Evolutionary conservation across 1,140 invertebrate species (phyloP).

Genomic region (Branchinecta lindahli): DNA sequence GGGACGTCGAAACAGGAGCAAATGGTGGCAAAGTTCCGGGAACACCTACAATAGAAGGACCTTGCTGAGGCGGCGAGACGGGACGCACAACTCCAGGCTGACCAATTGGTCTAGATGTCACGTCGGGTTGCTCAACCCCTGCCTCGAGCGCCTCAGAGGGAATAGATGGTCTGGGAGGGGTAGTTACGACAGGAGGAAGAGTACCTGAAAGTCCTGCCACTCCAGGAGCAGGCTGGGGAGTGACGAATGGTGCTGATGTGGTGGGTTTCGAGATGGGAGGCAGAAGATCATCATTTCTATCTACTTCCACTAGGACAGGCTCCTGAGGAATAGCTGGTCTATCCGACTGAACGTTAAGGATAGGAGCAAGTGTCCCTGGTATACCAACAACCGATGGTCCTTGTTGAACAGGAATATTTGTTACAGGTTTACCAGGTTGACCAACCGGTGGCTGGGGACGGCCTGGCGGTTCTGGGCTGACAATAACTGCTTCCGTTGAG

Average conservation of each 20-base stretch:
- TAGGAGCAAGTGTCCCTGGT: not conserved
- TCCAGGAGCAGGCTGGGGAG: not conserved
- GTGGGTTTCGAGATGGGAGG: not conserved
- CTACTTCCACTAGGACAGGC: not conserved
- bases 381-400: not conserved
- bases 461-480: not conserved
- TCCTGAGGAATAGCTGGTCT: not conserved
- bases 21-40: not conserved
- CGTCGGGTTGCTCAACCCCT: not conserved
- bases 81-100: not conserved
- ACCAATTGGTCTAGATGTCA: not conserved
- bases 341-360: not conserved
- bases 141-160: not conserved
- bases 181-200: not conserved
- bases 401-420: not conserved
- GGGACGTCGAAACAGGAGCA: not conserved
- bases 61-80: not conserved
- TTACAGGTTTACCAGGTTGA: not conserved
- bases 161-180: not conserved
- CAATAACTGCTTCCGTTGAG: not conserved
- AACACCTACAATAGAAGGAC: not conserved
- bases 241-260: not conserved
- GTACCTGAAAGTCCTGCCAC: not conserved
- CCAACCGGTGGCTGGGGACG: not conserved
- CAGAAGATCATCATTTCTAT: not conserved